Evolutionary conservation across 2,888 invertebrate species (phyloP).

Genomic region (Erebia palarica): DNA sequence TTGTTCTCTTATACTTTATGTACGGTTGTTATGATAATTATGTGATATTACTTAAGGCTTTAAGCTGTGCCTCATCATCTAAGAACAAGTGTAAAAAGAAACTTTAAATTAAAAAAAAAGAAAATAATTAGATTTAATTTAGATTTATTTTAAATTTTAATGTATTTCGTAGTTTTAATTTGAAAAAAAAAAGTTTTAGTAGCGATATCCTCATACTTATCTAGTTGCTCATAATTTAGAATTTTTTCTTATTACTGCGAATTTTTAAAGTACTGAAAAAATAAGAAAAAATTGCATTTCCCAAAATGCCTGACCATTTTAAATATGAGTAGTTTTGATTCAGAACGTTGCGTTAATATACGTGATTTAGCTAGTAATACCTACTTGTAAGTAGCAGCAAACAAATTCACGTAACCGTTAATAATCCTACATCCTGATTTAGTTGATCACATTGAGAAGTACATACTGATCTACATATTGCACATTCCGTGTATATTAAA

Average conservation of each 20-base stretch:
- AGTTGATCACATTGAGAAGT: slow-evolving; percentile 33
- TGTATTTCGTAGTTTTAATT: no score
- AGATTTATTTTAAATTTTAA: no score
- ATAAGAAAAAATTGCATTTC: no score
- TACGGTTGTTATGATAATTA: neutral
- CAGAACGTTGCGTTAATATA: neutral
- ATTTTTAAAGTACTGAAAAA: no score
- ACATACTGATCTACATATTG: slow-evolving; percentile 28
- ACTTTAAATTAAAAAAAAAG: no score
- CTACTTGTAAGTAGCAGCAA: neutral
- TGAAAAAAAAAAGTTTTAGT: no score
- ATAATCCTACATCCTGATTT: slow-evolving; percentile 35
- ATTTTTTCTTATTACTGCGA: no score
- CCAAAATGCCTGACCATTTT: neutral
- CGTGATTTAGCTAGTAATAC: neutral
- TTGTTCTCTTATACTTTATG: slow-evolving; percentile 28
- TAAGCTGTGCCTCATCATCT: neutral
- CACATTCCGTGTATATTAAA: slow-evolving; percentile 44
- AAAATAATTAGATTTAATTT: no score
- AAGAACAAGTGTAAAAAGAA: neutral
- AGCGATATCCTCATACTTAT: no score
- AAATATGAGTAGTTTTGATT: neutral
- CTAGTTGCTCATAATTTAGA: no score
- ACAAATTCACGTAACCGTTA: slow-evolving; percentile 22
- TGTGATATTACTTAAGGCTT: neutral